A percentile compares a stretch with the other conserved stretches of the same genome.
These are phyloP conservation scores for Stenolophus ochropezus DNA, from an alignment of 2,888 invertebrate species.

Conservation along the genomic window DNA sequence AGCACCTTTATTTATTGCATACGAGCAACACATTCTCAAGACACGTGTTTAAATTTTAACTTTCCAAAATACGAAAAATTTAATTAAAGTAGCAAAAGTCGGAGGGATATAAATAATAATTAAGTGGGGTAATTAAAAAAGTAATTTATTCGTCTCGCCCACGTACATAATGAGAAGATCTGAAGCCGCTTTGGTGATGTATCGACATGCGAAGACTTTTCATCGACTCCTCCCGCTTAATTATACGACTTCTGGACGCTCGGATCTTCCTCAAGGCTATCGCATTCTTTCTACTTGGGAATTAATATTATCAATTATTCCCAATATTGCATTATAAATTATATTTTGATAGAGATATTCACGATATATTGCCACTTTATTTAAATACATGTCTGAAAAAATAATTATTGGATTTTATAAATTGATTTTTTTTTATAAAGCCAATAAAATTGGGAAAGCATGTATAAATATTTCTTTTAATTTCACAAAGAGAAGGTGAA, in stretches of 20 bases:
- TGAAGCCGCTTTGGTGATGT: constrained; percentile 9
- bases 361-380: not conserved
- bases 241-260: constrained; percentile 24
- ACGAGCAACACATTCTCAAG: not conserved
- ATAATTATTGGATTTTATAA: not conserved
- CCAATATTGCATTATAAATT: not conserved
- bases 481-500: too few relatives aligned
- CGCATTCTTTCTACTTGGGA: not conserved
- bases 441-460: too few relatives aligned
- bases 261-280: constrained; percentile 11
- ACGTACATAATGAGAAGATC: constrained; percentile 18
- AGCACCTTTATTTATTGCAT: constrained; percentile 30
- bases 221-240: constrained; percentile 29
- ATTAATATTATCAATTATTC: not conserved
- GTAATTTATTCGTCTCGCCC: constrained; percentile 37
- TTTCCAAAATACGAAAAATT: not conserved
- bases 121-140: constrained; percentile 34
- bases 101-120: constrained; percentile 10
- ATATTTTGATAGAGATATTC: not conserved
- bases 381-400: not conserved
- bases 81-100: not conserved
- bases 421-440: too few relatives aligned
- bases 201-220: constrained; percentile 26
- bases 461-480: too few relatives aligned
- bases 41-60: not conserved